These are phyloP conservation scores for Rhinogobius similis DNA, from an alignment of 2,113 vertebrate genomes.

Conservation along the genomic window DNA sequence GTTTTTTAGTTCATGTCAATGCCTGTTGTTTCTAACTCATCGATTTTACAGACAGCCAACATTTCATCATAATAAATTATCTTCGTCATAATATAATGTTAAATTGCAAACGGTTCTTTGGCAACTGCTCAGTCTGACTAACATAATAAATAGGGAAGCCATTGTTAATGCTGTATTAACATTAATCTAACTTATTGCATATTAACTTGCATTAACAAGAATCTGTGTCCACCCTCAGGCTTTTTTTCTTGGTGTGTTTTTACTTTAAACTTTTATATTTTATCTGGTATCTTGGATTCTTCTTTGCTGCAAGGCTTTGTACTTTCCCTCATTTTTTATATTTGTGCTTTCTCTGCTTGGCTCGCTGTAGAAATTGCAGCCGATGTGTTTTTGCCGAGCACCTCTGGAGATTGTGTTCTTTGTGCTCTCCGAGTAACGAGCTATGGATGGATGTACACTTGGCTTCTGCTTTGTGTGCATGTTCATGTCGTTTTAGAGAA, in stretches of 20 bases:
- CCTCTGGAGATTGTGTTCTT: slow-evolving; percentile 6
- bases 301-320: neutral
- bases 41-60: neutral
- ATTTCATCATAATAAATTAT: no score
- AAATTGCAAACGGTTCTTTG: no score
- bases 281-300: neutral
- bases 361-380: slow-evolving; percentile 25
- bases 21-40: neutral
- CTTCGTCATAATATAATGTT: no score
- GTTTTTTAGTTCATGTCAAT: neutral
- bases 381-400: slow-evolving; percentile 12
- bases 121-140: neutral
- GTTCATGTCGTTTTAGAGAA: neutral
- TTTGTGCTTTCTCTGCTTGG: slow-evolving; percentile 16
- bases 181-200: slow-evolving; percentile 3
- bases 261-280: neutral
- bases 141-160: neutral
- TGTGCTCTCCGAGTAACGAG: neutral
- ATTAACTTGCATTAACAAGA: slow-evolving; percentile 15
- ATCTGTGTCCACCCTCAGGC: slow-evolving; percentile 7
- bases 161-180: neutral
- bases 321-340: neutral
- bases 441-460: neutral
- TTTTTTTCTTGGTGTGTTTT: neutral
- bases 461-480: neutral